These are phyloP conservation scores for Phalacrocorax pelagicus DNA, from an alignment of 2,113 vertebrate species.

Conservation along the genomic window DNA sequence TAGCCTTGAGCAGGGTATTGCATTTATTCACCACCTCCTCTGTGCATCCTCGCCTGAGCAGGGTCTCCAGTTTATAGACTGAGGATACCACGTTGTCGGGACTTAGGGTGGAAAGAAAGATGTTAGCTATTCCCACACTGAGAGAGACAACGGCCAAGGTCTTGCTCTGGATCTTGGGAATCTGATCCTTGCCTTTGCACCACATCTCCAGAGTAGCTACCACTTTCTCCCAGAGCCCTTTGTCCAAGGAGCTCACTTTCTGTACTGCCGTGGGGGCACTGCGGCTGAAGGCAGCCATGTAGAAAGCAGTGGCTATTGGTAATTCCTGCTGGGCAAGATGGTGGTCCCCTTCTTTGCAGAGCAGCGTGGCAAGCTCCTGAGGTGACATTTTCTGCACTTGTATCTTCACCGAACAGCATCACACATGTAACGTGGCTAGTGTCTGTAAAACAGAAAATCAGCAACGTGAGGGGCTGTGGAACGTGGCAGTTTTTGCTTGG, in stretches of 20 bases:
- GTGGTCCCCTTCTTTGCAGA: constrained; percentile 82
- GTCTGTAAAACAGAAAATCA: not conserved
- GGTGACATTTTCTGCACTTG: constrained; percentile 52
- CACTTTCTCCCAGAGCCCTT: constrained; percentile 33
- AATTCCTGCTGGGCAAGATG: constrained; percentile 71
- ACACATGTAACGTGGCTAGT: accelerated
- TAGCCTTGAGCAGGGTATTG: constrained; percentile 67
- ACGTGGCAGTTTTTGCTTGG: accelerated
- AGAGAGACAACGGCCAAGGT: constrained; percentile 63
- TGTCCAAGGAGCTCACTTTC: constrained; percentile 71
- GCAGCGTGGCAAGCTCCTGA: constrained; percentile 58
- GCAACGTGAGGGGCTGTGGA: accelerated
- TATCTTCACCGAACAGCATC: not conserved
- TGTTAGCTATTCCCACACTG: constrained; percentile 76
- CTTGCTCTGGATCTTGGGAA: constrained; percentile 64
- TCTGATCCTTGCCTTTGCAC: constrained; percentile 67
- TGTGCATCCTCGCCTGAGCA: constrained; percentile 67
- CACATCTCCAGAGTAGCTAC: constrained; percentile 80
- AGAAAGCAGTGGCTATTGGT: constrained; percentile 77
- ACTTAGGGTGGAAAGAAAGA: constrained; percentile 84
- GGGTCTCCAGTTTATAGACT: constrained; percentile 80
- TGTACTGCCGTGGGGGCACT: constrained; percentile 71
- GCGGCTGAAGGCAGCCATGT: constrained; percentile 84
- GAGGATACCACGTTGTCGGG: constrained; percentile 80
- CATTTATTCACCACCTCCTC: constrained; percentile 80